Evolutionary conservation across 2,113 vertebrate species (phyloP).

Genomic region (Mesoclemmys tuberculata): DNA sequence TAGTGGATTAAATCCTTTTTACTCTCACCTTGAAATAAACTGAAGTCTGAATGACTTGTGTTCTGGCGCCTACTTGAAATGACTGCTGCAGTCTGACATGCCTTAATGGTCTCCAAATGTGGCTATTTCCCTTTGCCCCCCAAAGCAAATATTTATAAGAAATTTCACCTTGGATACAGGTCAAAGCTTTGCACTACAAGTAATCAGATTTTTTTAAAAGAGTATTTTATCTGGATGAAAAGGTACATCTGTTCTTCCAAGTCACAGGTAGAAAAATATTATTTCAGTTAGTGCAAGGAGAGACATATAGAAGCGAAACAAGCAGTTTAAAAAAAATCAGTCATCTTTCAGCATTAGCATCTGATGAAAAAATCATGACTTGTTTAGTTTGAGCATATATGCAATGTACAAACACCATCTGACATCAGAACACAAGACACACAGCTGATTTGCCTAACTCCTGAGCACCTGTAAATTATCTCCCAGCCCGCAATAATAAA

Average conservation of each 20-base stretch:
- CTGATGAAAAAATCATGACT: conserved; percentile 24
- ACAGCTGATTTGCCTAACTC: conserved; percentile 50
- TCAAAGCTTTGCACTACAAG: conserved; percentile 39
- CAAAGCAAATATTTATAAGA: conserved; percentile 48
- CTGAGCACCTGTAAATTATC: conserved; percentile 44
- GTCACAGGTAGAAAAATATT: conserved; percentile 1
- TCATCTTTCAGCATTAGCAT: conserved; percentile 63
- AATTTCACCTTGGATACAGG: conserved; percentile 68
- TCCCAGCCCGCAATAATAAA: conserved; percentile 48
- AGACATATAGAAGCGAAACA: conserved; percentile 33
- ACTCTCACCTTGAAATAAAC: conserved; percentile 39
- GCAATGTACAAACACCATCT: conserved; percentile 57
- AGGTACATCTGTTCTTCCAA: conserved; percentile 45
- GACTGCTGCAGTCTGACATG: conserved; percentile 15
- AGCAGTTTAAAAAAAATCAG: conserved; percentile 8
- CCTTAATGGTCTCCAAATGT: conserved; percentile 47
- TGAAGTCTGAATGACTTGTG: conserved; percentile 22
- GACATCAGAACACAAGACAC: conserved; percentile 18
- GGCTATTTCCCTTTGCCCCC: not conserved
- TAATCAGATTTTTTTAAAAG: not conserved
- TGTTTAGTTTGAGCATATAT: conserved; percentile 24
- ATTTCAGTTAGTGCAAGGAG: not conserved
- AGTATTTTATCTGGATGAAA: not conserved
- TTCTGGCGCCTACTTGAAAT: conserved; percentile 54
- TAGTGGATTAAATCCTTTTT: conserved; percentile 25